A percentile compares a stretch with the other conserved stretches of the same genome.
These are phyloP conservation scores for Battus philenor DNA, from an alignment of 1,140 invertebrate genomes.

Conservation along the genomic window DNA sequence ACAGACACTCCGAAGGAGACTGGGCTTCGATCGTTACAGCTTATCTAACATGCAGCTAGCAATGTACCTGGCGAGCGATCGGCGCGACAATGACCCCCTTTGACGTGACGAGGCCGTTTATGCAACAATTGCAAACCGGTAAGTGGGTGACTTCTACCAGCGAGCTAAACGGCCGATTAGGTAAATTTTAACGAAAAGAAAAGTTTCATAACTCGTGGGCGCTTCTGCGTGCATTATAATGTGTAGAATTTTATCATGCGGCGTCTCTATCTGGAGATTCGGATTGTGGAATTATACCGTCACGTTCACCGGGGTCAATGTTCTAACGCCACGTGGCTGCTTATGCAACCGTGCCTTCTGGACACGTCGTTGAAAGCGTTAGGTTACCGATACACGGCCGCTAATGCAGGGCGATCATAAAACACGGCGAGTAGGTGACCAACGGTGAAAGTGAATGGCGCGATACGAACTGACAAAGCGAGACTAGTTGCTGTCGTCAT, in stretches of 20 bases:
- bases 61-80: constrained; percentile 28
- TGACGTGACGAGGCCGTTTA: constrained; percentile 65
- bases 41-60: constrained; percentile 55
- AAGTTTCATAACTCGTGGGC: constrained; percentile 27
- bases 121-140: constrained; percentile 55
- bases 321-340: constrained; percentile 46
- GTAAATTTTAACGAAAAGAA: constrained; percentile 19
- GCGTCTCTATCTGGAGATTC: constrained; percentile 32
- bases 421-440: constrained; percentile 7
- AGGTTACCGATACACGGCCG: constrained; percentile 12
- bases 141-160: constrained; percentile 51
- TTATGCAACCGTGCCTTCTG: constrained; percentile 29
- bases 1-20: constrained; percentile 69
- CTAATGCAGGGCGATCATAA: not conserved
- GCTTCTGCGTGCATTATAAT: constrained; percentile 30
- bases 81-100: constrained; percentile 68
- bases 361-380: constrained; percentile 21
- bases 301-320: constrained; percentile 49
- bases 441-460: constrained; percentile 43
- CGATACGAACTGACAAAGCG: constrained; percentile 21
- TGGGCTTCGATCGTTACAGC: constrained; percentile 60
- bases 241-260: constrained; percentile 24
- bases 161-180: constrained; percentile 44
- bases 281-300: constrained; percentile 49
- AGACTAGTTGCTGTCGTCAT: constrained; percentile 33